Evolutionary conservation across 2,113 vertebrate genomes (phyloP), one percentile per base, ranked within the genome.

Genomic region (Echinops telfairi): DNA sequence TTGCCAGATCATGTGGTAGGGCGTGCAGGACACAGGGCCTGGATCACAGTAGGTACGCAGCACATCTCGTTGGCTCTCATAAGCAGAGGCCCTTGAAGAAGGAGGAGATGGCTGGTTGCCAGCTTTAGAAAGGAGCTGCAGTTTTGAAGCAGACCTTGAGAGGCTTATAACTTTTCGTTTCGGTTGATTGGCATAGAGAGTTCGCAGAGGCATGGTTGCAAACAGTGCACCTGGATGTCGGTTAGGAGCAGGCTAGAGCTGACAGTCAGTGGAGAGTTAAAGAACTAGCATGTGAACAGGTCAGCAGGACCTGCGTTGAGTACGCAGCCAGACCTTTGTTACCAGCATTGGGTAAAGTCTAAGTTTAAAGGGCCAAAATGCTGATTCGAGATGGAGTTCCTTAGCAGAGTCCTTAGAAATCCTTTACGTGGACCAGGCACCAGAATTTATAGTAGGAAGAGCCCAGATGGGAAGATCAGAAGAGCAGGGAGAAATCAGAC

Each of bases 11-110:
- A 20, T 6, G 1, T 14, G 3, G 53, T 20, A 1, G 58, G 17
- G 12, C 22, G 1, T 53, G 17, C 64, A 9, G 16, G 68, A 23
- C 29, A 1, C 43, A 66, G 29, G 38, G 6, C 17, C 62, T 83
- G 33, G 2, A 15, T 8, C 11, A 15, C 4, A 33, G n/a, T 2
- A 25, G 25, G 47, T 12, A 31, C 0, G 0, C 0, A 2, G 31
- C 23, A 2, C 1, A 1, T 25, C 43, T 73, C 15, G 33, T 3
- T 16, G 64, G 64, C 16, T 66, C 22, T 66, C 19, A 1, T 29
- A 14, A 17, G 4, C 66, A 6, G 8, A 29, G 12, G 47, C 3
- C 29, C 57, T 57, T 70, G 4, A 31, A 78, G 33, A 62, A 85
- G 73, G 62, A 38, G 84, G 23, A 66, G 43, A 10, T 0, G 3